Evolutionary conservation across 2,888 invertebrate genomes (phyloP).

Genomic region (Disparrhopalites patrizii): DNA sequence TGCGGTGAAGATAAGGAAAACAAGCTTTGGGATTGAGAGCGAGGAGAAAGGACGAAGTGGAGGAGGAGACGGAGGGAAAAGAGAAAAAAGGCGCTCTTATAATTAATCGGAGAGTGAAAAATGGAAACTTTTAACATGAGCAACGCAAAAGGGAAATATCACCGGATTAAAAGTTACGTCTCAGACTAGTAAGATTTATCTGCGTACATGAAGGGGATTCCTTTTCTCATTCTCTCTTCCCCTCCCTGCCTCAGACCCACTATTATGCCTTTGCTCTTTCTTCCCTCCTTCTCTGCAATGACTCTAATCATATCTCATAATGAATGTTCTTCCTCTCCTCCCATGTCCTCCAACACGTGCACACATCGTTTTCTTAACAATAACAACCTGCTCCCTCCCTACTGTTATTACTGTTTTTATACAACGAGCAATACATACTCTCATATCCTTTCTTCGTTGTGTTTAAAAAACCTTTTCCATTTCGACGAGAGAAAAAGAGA

Average conservation of each 20-base stretch:
- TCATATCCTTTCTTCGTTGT: too few relatives aligned
- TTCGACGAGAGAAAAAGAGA: too few relatives aligned
- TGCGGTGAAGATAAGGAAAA: background rate
- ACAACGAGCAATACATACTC: too few relatives aligned
- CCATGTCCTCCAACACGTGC: constrained; percentile 10
- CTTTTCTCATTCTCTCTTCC: background rate
- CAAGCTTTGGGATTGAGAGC: background rate
- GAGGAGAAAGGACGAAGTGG: constrained; percentile 1
- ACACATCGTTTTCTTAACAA: background rate
- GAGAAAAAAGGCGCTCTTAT: constrained; percentile 19
- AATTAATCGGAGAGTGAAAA: constrained; percentile 45
- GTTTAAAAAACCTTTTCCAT: too few relatives aligned
- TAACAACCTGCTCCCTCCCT: too few relatives aligned
- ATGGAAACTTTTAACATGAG: constrained; percentile 44
- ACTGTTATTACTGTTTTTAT: too few relatives aligned
- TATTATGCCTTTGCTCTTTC: constrained; percentile 2
- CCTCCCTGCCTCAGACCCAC: background rate
- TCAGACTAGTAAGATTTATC: constrained; percentile 38
- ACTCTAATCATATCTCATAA: constrained; percentile 28
- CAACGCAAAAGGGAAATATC: constrained; percentile 29
- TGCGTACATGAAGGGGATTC: constrained; percentile 33
- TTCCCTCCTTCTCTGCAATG: too few relatives aligned
- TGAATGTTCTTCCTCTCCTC: constrained; percentile 22
- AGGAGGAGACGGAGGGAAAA: background rate
- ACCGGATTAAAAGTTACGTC: constrained; percentile 40